phyloP scores from a whole-genome alignment of 2,888 invertebrate species.

The Pterostichus madidus region DNA sequence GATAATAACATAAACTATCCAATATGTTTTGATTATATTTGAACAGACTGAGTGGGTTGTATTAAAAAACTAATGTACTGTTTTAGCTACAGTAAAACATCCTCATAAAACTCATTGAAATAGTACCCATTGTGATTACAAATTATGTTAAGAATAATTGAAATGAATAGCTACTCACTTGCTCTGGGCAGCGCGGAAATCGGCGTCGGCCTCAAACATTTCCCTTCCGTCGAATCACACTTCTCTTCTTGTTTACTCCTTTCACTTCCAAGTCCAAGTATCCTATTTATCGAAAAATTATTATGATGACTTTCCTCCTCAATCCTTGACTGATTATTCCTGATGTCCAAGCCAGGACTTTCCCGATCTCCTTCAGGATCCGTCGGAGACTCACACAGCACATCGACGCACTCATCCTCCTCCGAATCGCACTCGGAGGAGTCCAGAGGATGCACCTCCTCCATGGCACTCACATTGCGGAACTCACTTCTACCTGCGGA shows the following conservation, averaged over 20 bases:
- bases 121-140: too few species aligned
- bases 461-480: constrained; percentile 61
- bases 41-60: too few species aligned
- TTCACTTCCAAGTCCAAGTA: constrained; percentile 73
- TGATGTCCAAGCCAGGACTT: neutral
- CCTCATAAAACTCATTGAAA: too few species aligned
- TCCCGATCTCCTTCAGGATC: constrained; percentile 60
- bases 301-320: constrained; percentile 70
- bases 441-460: constrained; percentile 69
- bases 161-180: constrained; percentile 62
- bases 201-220: constrained; percentile 75
- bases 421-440: constrained; percentile 71
- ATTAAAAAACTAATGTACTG: too few species aligned
- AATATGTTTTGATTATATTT: too few species aligned
- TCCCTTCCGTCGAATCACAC: constrained; percentile 69
- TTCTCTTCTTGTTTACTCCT: constrained; percentile 67
- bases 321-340: constrained; percentile 66
- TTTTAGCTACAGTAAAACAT: too few species aligned
- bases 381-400: constrained; percentile 70
- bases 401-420: constrained; percentile 73
- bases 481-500: constrained; percentile 32
- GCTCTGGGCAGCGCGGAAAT: constrained; percentile 70
- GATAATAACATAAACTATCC: too few species aligned
- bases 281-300: constrained; percentile 76
- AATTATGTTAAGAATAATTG: neutral